phyloP scores from a whole-genome alignment of 2,113 vertebrate species.

The Alouatta palliata region DNA sequence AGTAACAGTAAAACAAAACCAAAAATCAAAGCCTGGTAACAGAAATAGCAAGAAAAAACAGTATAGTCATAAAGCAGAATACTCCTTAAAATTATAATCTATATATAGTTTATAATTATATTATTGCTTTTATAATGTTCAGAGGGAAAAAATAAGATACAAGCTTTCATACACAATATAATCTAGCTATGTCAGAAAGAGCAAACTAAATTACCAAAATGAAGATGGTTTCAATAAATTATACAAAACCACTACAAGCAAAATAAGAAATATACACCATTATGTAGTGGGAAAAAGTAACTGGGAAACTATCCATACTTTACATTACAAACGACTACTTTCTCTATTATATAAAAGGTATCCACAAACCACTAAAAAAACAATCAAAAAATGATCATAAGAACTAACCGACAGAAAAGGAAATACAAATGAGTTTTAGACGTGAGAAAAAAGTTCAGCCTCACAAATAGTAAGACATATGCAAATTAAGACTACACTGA shows the following conservation, averaged over 20 bases:
- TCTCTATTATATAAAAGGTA: neutral
- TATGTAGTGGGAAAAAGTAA: neutral
- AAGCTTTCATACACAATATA: slow-evolving; percentile 33
- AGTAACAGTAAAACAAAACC: slow-evolving; percentile 32
- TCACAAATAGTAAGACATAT: slow-evolving; percentile 10
- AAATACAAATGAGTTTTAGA: slow-evolving; percentile 20
- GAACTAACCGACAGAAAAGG: slow-evolving; percentile 35
- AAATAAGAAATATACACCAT: neutral
- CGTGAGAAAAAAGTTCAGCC: neutral
- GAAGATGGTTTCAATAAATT: neutral
- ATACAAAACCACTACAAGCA: slow-evolving; percentile 44
- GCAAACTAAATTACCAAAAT: slow-evolving; percentile 28
- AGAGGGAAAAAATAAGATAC: neutral
- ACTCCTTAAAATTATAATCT: neutral
- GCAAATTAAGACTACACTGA: neutral
- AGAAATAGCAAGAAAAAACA: slow-evolving; percentile 25
- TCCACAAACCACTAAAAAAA: neutral
- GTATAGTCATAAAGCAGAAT: neutral
- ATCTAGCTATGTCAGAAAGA: neutral
- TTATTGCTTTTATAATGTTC: slow-evolving; percentile 20
- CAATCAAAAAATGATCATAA: neutral
- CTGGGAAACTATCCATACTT: neutral
- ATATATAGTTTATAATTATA: slow-evolving; percentile 4
- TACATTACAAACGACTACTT: neutral
- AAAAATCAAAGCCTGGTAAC: slow-evolving; percentile 17